Percentiles rank a stretch among this genome's conserved stretches.
Evolutionary conservation across 2,797 vertebrate species (phyloP).

Genomic region (Gymnopithys bicolor): DNA sequence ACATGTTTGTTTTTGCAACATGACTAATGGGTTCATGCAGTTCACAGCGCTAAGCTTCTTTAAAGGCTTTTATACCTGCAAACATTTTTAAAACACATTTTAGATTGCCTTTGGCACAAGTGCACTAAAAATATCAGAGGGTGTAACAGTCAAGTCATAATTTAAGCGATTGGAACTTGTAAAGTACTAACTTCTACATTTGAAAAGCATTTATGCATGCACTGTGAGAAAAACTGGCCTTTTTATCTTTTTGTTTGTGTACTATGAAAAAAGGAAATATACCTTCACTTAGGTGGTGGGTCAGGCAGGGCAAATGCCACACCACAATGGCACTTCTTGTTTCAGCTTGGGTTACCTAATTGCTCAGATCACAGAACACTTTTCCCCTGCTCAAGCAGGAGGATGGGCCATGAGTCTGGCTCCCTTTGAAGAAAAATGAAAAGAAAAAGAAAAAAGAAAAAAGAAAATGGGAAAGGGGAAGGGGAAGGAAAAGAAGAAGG

Average conservation of each 20-base stretch:
- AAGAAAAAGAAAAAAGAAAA: not conserved
- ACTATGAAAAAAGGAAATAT: conserved; percentile 40
- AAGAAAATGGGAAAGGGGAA: no score
- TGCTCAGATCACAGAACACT: conserved; percentile 20
- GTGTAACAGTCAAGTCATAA: not conserved
- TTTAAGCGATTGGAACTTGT: not conserved
- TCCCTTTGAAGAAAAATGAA: not conserved
- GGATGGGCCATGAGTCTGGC: not conserved
- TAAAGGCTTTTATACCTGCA: conserved; percentile 46
- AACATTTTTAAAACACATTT: conserved; percentile 52
- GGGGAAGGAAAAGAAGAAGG: not conserved
- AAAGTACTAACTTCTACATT: not conserved
- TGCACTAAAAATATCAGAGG: not conserved
- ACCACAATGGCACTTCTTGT: conserved; percentile 62
- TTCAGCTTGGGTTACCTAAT: conserved; percentile 49
- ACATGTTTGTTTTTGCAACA: conserved; percentile 31
- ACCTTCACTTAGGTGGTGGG: conserved; percentile 1
- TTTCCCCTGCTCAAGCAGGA: not conserved
- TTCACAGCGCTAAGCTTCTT: conserved; percentile 23
- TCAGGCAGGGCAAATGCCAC: conserved; percentile 41
- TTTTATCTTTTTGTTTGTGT: conserved; percentile 35
- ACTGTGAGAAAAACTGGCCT: not conserved
- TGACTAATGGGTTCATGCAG: conserved; percentile 56
- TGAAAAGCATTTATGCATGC: not conserved
- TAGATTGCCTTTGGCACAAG: conserved; percentile 44